phyloP scores from a whole-genome alignment of 2,797 vertebrate species.

The Microctenopoma steveboyesi region DNA sequence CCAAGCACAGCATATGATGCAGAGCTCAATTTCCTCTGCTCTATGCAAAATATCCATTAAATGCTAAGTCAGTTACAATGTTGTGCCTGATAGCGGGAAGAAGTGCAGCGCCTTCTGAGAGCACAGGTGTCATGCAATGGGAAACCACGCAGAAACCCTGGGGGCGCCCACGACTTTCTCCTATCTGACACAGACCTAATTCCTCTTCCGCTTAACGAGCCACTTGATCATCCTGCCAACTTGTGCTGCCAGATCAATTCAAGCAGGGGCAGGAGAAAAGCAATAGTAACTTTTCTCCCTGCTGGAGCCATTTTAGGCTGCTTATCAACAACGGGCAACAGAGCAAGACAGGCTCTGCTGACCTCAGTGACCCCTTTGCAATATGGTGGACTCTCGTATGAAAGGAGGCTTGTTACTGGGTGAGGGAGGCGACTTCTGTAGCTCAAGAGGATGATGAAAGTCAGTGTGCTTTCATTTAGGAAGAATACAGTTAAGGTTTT shows the following conservation, averaged over 20 bases:
- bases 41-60: background rate
- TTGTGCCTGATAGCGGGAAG: background rate
- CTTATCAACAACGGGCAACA: constrained; percentile 67
- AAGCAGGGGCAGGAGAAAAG: constrained; percentile 38
- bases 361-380: constrained; percentile 49
- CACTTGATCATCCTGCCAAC: constrained; percentile 80
- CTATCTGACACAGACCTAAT: constrained; percentile 71
- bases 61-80: background rate
- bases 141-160: constrained; percentile 35
- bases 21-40: constrained; percentile 20
- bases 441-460: constrained; percentile 4
- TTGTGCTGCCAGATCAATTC: constrained; percentile 72
- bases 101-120: constrained; percentile 20
- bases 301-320: constrained; percentile 56
- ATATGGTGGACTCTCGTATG: constrained; percentile 41
- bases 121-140: constrained; percentile 48
- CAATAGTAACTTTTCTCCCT: constrained; percentile 47
- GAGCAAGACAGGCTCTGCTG: constrained; percentile 56
- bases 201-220: constrained; percentile 77
- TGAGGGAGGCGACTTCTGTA: background rate
- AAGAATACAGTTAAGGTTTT: constrained; percentile 5
- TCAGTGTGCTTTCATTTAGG: constrained; percentile 24
- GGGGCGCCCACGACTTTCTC: constrained; percentile 51
- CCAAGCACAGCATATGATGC: constrained; percentile 7
- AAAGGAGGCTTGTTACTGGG: constrained; percentile 46